Evolutionary conservation across 2,888 invertebrate genomes (phyloP).

Genomic region (Athalia circularis): DNA sequence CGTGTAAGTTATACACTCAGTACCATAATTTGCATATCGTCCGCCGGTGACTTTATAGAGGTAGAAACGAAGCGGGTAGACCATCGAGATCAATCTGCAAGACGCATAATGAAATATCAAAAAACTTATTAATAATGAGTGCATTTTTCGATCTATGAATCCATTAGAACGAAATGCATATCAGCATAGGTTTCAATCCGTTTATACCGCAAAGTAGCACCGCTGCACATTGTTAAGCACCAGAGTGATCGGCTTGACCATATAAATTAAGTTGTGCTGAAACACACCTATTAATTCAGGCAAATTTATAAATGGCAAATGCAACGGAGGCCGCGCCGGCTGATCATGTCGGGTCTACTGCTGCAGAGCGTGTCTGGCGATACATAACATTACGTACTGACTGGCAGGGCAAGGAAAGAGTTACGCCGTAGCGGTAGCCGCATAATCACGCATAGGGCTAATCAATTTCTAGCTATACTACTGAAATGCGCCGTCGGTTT

Average conservation of each 20-base stretch:
- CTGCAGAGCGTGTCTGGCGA: constrained; percentile 14
- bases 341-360: neutral
- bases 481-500: neutral
- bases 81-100: neutral
- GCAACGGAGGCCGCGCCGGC: constrained; percentile 14
- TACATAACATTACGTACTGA: constrained; percentile 4
- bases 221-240: neutral
- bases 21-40: constrained; percentile 27
- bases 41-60: too few species aligned
- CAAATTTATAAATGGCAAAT: constrained; percentile 18
- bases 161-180: neutral
- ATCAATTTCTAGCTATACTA: constrained; percentile 28
- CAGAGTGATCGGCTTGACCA: too few species aligned
- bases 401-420: too few species aligned
- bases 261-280: constrained; percentile 9
- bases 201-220: neutral
- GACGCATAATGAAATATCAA: too few species aligned
- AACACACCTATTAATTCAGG: constrained; percentile 17
- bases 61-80: neutral
- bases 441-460: constrained; percentile 7
- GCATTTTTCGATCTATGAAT: neutral
- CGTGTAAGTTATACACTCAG: constrained; percentile 13
- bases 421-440: neutral
- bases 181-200: neutral
- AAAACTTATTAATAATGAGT: too few species aligned